These are phyloP conservation scores for Orientallactaga bullata DNA, from an alignment of 2,113 vertebrate species.

Conservation along the genomic window DNA sequence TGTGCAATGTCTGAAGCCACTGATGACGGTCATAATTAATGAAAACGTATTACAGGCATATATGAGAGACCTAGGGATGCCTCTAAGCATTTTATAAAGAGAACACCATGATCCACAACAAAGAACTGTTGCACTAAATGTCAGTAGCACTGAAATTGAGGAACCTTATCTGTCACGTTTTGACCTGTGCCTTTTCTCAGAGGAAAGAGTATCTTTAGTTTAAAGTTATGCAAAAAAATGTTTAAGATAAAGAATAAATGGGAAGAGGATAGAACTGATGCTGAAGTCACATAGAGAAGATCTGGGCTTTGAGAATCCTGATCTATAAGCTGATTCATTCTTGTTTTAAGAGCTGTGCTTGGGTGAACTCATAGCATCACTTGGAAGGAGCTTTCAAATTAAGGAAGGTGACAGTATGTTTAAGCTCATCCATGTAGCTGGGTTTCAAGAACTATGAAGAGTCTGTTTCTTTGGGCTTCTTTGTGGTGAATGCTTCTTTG, in stretches of 20 bases:
- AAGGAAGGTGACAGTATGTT: background rate
- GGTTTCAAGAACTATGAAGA: background rate
- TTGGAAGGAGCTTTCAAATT: background rate
- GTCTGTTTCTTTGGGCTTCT: background rate
- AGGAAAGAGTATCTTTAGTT: background rate
- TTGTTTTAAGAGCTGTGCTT: background rate
- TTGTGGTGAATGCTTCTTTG: constrained; percentile 58
- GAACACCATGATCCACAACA: background rate
- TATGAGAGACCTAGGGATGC: background rate
- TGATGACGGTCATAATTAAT: background rate
- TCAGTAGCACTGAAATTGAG: background rate
- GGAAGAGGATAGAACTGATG: background rate
- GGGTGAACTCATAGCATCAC: background rate
- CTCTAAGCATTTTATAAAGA: background rate
- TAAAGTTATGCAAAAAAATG: background rate
- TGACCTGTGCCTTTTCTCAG: background rate
- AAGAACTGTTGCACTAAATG: background rate
- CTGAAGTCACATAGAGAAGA: background rate
- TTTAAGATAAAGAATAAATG: background rate
- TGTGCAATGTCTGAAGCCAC: background rate
- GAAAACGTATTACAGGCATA: background rate
- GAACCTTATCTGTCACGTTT: background rate
- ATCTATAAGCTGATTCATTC: too few relatives aligned
- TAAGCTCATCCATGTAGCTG: background rate
- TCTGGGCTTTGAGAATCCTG: too few relatives aligned